Evolutionary conservation across 2,888 invertebrate species (phyloP), one percentile per base, ranked within the genome.

Genomic region (Mactromeris polynyma): DNA sequence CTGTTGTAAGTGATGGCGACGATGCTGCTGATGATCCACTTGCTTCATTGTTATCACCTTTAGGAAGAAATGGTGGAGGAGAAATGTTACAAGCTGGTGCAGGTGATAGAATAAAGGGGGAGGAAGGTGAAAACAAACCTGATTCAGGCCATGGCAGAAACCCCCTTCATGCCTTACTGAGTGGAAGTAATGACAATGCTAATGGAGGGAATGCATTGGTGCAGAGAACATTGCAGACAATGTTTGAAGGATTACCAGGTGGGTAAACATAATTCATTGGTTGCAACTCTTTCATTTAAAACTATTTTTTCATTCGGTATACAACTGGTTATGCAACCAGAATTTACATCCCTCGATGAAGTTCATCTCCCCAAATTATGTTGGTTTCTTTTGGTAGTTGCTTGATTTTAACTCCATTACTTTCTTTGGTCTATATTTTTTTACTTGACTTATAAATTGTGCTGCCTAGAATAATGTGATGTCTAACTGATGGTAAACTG

Each of bases 41-140:
- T 26, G 31, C 46, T 40, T 40, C 42, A 51, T n/a, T 36, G n/a
- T 51, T 46, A 51, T 33, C 19, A 33, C 31, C 54, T 17, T n/a
- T 36, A 31, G 36, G 36, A 33, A 77, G 77, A 19, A 40, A 77
- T 77, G 26, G 26, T 64, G 31, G 4, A 11, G 54, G 54, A 19
- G 33, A 42, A 46, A n/a, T n/a, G n/a, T 26, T 2, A n/a, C 33
- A 38, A 73, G 69, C 40, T 21, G 58, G 26, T 33, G 82, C n/a
- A 31, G 40, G 40, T 83, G n/a, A 26, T 19, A 58, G 82, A 64
- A n/a, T n/a, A n/a, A n/a, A n/a, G n/a, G 81, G 31, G 42, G 51
- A 21, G 0, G 78, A 26, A 36, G 79, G 38, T 46, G 79, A 40
- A 26, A 17, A 78, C 9, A 40, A 58, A 51, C 40, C 11, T 7